These are phyloP conservation scores for Echinarachnius parma DNA, from an alignment of 53 echinoderm and acorn worm species.

Conservation along the genomic window DNA sequence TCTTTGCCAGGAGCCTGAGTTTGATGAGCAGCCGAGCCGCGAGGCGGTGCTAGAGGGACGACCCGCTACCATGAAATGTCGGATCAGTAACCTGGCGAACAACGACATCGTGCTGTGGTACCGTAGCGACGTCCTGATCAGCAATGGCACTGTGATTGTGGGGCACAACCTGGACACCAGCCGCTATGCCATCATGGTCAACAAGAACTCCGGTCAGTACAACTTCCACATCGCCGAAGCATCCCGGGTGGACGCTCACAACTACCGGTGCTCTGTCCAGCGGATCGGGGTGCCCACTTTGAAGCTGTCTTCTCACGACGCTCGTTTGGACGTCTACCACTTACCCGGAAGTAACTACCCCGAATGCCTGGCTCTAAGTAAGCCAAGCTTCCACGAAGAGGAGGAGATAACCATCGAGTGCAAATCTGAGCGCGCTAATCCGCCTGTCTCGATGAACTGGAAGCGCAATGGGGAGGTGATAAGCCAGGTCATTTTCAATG, in stretches of 20 bases:
- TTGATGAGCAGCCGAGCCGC: constrained; percentile 31
- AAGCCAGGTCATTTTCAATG: constrained; percentile 43
- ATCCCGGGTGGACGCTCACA: constrained; percentile 56
- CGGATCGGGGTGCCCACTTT: background rate
- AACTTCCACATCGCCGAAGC: constrained; percentile 70
- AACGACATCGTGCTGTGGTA: constrained; percentile 66
- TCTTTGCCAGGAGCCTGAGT: constrained; percentile 7
- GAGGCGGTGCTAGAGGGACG: constrained; percentile 53
- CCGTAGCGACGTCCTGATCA: constrained; percentile 47
- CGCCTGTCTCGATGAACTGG: constrained; percentile 80
- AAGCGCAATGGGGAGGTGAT: constrained; percentile 40
- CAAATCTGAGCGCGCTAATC: constrained; percentile 77
- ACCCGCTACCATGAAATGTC: constrained; percentile 66
- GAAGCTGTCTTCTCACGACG: constrained; percentile 46
- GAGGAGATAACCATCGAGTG: constrained; percentile 65
- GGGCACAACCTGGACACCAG: constrained; percentile 25
- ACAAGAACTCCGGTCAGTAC: constrained; percentile 57
- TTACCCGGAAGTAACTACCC: constrained; percentile 69
- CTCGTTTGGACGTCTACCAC: constrained; percentile 75
- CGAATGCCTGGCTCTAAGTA: constrained; percentile 52
- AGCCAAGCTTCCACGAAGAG: constrained; percentile 61
- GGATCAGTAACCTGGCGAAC: constrained; percentile 45
- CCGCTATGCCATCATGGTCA: constrained; percentile 48
- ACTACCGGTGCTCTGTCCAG: constrained; percentile 60
- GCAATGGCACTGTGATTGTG: constrained; percentile 39